A percentile compares a stretch with the other conserved stretches of the same genome.
phyloP scores from a whole-genome alignment of 2,888 invertebrate species.

The Zelleria hepariella region DNA sequence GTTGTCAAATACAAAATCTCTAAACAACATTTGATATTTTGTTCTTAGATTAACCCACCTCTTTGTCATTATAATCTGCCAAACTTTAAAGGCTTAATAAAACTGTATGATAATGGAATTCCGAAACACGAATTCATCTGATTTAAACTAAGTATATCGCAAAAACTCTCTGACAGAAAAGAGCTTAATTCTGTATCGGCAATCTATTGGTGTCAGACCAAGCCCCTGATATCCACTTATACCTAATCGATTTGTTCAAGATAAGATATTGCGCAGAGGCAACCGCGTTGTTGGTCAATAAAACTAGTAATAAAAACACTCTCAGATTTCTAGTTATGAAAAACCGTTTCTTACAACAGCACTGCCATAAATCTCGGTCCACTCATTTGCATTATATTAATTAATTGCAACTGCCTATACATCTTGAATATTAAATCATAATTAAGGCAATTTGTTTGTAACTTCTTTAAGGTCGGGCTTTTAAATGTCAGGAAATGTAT shows the following conservation, averaged over 20 bases:
- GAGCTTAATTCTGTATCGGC: slow-evolving; percentile 34
- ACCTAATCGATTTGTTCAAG: slow-evolving; percentile 33
- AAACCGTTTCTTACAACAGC: not conserved
- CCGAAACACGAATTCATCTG: not conserved
- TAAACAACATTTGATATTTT: no score
- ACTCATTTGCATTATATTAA: not conserved
- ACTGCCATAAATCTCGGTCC: not conserved
- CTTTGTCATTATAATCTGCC: not conserved
- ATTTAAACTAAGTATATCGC: no score
- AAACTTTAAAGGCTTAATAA: not conserved
- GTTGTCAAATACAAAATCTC: no score
- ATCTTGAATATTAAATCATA: not conserved
- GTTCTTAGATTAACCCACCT: no score
- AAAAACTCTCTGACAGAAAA: not conserved
- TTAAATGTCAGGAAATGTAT: not conserved
- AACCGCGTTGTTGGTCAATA: slow-evolving; percentile 14
- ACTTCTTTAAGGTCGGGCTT: not conserved
- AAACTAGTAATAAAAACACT: not conserved
- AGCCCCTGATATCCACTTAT: slow-evolving; percentile 30
- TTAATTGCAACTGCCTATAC: not conserved
- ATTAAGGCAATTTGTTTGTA: not conserved
- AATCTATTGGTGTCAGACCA: slow-evolving; percentile 39
- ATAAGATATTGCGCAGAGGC: slow-evolving; percentile 21
- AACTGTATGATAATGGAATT: not conserved
- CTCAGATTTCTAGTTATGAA: not conserved